A percentile compares a stretch with the other conserved stretches of the same genome.
Evolutionary conservation across 1,140 invertebrate genomes (phyloP).

Genomic region (Scylla paramamosain): DNA sequence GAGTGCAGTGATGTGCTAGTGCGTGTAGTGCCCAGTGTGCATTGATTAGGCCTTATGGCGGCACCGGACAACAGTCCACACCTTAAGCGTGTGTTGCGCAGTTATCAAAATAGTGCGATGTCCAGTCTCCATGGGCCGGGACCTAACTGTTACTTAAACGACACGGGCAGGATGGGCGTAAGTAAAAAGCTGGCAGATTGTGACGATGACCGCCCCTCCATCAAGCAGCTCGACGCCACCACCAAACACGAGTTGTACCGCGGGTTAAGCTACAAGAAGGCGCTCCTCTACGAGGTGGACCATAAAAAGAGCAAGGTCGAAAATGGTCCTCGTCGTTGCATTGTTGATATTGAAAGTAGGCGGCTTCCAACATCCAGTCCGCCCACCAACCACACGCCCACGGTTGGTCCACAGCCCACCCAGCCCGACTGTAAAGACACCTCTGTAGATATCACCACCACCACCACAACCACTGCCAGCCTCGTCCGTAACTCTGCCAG

Average conservation of each 20-base stretch:
- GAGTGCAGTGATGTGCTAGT: constrained; percentile 73
- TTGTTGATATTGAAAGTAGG: constrained; percentile 48
- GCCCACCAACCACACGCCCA: constrained; percentile 55
- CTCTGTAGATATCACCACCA: constrained; percentile 10
- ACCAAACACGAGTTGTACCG: constrained; percentile 58
- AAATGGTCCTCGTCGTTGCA: constrained; percentile 15
- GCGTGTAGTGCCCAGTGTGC: constrained; percentile 54
- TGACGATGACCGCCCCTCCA: constrained; percentile 61
- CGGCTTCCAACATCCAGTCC: constrained; percentile 39
- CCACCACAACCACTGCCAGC: constrained; percentile 35
- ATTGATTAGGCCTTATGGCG: constrained; percentile 67
- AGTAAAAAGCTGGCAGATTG: constrained; percentile 74
- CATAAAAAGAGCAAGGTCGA: constrained; percentile 52
- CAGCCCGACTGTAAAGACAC: constrained; percentile 34
- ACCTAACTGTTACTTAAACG: constrained; percentile 78
- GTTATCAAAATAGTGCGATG: constrained; percentile 93
- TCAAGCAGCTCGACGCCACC: constrained; percentile 62
- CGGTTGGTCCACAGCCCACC: constrained; percentile 32
- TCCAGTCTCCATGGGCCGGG: constrained; percentile 95
- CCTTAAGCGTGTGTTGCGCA: constrained; percentile 95
- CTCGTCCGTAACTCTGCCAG: background rate
- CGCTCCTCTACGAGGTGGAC: constrained; percentile 71
- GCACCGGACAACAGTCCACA: constrained; percentile 84
- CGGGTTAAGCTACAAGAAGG: constrained; percentile 65
- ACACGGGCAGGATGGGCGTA: constrained; percentile 74